Base-by-base conservation (phyloP, 2,888 invertebrate species). In the Nezara viridula region DNA sequence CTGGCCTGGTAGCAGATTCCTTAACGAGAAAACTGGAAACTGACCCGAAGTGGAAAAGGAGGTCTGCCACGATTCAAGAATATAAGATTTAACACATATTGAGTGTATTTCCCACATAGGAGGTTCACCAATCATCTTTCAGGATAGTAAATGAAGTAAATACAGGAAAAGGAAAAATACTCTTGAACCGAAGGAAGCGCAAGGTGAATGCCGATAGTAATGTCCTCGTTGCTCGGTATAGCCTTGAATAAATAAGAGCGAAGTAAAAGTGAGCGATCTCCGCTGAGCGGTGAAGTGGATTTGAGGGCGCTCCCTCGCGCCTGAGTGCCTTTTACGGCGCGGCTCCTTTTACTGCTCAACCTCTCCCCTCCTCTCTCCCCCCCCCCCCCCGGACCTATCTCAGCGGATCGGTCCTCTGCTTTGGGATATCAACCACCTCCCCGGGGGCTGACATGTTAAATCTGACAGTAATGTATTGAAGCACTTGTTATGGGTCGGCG, bases 211-310 rank as follows among this genome's bases (percentile, higher is more conserved):
- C 60, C 60, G 60, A 12, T 14, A 12, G 27, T 60, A 60, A 60
- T 27, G 14, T 12, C 14, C 60, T 27, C 60, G 2, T 27, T 73
- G 32, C 32, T 24, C 32, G 32, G 19, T 0, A 19, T 7, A 19
- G 66, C 19, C 14, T 37, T 73, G 66, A 73, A 73, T 73, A 73
- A 73, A 73, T 73, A 37, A 73, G 66, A 73, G 19, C 37, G 37
- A 37, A 37, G 66, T 73, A 37, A 9, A 21, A 73, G 66, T 73
- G 37, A 73, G 66, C 21, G 32, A 5, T 73, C 32, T 14, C 6
- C 27, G 7, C n/a, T 9, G 24, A 19, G 55, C 24, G 55, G 0
- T 9, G 16, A 14, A 73, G 66, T 73, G 60, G 60, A 60, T 60
- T 60, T 14, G 60, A 27, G 27, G 60, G 16, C 66, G 55, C 55